Conservation (phyloP, 2,888 invertebrate genomes). For the Amitus sp. region DNA sequence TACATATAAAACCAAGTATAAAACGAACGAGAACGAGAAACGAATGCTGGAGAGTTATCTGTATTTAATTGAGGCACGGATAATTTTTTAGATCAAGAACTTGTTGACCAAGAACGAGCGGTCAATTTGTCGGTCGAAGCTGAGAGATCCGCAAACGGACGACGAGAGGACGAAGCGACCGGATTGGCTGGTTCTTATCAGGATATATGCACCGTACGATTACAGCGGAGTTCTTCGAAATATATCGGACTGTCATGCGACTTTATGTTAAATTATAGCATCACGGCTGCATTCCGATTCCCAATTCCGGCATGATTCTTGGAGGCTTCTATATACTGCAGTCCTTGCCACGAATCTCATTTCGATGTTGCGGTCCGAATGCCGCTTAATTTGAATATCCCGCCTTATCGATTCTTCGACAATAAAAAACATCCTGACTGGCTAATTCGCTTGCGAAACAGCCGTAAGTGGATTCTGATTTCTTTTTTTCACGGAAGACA, state of each 20-base stretch:
- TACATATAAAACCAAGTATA: too few relatives aligned
- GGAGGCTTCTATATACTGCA: conserved; percentile 86
- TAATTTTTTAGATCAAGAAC: conserved; percentile 67
- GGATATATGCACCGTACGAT: too few relatives aligned
- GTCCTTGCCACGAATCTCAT: conserved; percentile 87
- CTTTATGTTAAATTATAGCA: too few relatives aligned
- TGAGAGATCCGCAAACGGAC: conserved; percentile 79
- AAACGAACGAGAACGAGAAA: too few relatives aligned
- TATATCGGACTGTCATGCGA: too few relatives aligned
- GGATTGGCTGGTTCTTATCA: conserved; percentile 82
- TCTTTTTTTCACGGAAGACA: too few relatives aligned
- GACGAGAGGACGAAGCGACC: conserved; percentile 73
- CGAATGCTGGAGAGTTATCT: background rate
- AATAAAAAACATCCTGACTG: conserved; percentile 70
- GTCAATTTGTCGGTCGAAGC: conserved; percentile 70
- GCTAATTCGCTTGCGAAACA: conserved; percentile 52
- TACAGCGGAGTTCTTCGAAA: too few relatives aligned
- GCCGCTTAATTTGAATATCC: conserved; percentile 76
- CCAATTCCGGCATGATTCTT: conserved; percentile 72
- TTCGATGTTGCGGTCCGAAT: conserved; percentile 80
- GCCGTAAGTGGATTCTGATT: too few relatives aligned
- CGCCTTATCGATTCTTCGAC: conserved; percentile 70
- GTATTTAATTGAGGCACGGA: background rate
- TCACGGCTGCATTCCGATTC: conserved; percentile 85
- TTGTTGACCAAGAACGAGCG: conserved; percentile 72